Percentiles rank a stretch among this genome's conserved stretches.
These are phyloP conservation scores for Lasioglossum vierecki DNA, from an alignment of 2,888 invertebrate species.

Conservation along the genomic window DNA sequence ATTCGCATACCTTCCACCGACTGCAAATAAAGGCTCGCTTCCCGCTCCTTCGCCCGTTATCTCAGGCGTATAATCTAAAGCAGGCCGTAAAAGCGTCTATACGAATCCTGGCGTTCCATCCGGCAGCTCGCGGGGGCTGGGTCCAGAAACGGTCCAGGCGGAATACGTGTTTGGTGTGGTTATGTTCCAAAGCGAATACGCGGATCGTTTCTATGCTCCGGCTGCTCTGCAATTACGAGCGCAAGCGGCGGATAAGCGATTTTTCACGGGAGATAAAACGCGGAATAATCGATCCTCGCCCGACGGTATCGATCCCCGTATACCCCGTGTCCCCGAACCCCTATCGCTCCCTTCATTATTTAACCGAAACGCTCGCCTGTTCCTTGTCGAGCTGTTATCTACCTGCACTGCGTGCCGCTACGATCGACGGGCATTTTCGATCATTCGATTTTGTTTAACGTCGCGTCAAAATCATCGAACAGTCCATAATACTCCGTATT, in stretches of 20 bases:
- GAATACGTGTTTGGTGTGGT: conserved; percentile 77
- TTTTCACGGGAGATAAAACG: conserved; percentile 51
- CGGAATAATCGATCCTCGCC: conserved; percentile 33
- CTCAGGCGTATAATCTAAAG: conserved; percentile 80
- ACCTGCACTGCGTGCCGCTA: not conserved
- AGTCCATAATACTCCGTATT: too few species aligned
- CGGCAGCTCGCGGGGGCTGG: conserved; percentile 7
- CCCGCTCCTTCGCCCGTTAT: conserved; percentile 73
- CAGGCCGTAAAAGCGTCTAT: conserved; percentile 77
- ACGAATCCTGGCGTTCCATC: conserved; percentile 60
- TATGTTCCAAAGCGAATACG: conserved; percentile 49
- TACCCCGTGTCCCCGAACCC: not conserved
- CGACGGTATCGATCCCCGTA: conserved; percentile 19
- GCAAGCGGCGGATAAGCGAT: conserved; percentile 46
- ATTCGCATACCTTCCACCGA: conserved; percentile 61
- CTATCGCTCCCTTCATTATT: conserved; percentile 9
- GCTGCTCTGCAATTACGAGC: conserved; percentile 42
- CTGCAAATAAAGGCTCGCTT: conserved; percentile 68
- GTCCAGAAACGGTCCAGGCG: conserved; percentile 46
- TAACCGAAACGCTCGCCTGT: not conserved
- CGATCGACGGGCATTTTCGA: not conserved
- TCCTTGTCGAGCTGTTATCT: not conserved
- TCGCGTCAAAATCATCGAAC: too few species aligned
- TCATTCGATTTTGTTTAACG: not conserved
- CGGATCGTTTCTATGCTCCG: conserved; percentile 55